Conservation (phyloP, 2,113 vertebrate genomes). For the Apistogramma diplotaenia region DNA sequence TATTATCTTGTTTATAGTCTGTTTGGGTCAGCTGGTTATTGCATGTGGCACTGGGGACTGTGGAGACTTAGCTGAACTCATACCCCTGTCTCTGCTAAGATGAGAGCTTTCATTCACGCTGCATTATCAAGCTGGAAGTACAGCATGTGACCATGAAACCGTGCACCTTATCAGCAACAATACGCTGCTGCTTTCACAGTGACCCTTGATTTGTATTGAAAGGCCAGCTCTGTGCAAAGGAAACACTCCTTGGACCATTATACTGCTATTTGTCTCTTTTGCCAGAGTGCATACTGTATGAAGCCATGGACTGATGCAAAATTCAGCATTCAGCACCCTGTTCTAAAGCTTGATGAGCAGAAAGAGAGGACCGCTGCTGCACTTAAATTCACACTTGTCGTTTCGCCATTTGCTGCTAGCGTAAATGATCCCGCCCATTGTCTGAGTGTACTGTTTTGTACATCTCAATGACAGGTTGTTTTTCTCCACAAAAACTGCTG, state of each 20-base stretch:
- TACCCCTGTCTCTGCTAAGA: background rate
- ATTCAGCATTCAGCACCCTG: background rate
- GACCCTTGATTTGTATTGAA: background rate
- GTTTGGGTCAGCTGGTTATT: too few relatives aligned
- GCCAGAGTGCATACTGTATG: background rate
- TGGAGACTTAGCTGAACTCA: background rate
- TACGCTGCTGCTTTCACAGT: background rate
- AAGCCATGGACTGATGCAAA: background rate
- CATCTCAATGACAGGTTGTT: constrained; percentile 10
- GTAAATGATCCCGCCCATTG: background rate
- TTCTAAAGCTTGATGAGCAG: background rate
- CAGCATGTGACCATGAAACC: background rate
- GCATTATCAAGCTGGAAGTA: background rate
- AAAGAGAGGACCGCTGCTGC: background rate
- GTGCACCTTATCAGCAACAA: background rate
- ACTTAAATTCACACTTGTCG: background rate
- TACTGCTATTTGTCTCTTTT: background rate
- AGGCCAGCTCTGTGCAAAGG: background rate
- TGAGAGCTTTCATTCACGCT: background rate
- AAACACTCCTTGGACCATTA: background rate
- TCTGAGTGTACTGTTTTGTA: background rate
- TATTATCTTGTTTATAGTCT: background rate
- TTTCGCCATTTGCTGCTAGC: background rate
- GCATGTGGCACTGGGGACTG: background rate
- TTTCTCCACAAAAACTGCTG: background rate